Percentiles rank a stretch among this genome's conserved stretches.
phyloP scores from a whole-genome alignment of 1,140 invertebrate species.

The Meteorus sp. region DNA sequence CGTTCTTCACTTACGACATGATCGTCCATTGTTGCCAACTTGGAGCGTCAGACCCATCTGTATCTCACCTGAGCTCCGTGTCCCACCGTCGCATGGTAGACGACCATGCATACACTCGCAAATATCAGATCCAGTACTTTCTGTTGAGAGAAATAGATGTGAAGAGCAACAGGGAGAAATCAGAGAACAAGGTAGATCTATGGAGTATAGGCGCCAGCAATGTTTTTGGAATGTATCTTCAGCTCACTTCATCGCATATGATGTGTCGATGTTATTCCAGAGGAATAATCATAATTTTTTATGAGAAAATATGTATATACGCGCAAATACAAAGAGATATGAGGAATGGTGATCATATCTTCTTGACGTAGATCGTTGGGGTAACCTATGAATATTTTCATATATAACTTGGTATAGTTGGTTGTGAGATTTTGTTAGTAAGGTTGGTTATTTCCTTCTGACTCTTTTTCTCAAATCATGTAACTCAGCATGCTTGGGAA shows the following conservation, averaged over 20 bases:
- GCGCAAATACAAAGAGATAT: too few relatives aligned
- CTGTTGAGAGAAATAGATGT: not conserved
- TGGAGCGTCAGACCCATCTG: not conserved
- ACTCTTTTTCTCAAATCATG: not conserved
- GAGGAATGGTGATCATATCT: too few relatives aligned
- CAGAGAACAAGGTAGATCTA: too few relatives aligned
- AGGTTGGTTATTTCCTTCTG: not conserved
- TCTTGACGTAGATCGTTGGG: too few relatives aligned
- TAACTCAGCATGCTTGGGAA: not conserved
- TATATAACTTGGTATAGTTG: too few relatives aligned
- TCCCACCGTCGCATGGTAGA: not conserved
- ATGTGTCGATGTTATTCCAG: constrained; percentile 1
- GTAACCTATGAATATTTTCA: too few relatives aligned
- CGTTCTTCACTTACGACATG: not conserved
- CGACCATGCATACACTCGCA: constrained; percentile 4
- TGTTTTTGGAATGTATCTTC: constrained; percentile 6
- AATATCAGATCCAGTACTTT: not conserved
- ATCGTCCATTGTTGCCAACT: constrained; percentile 12
- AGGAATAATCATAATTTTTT: too few relatives aligned
- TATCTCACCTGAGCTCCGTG: constrained; percentile 9
- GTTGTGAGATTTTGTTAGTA: too few relatives aligned
- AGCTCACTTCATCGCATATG: too few relatives aligned
- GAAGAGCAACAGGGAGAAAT: too few relatives aligned
- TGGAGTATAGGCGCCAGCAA: not conserved
- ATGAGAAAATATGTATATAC: too few relatives aligned